A percentile compares a stretch with the other conserved stretches of the same genome.
phyloP scores from a whole-genome alignment of 2,888 invertebrate genomes.

The Diogma glabrata region DNA sequence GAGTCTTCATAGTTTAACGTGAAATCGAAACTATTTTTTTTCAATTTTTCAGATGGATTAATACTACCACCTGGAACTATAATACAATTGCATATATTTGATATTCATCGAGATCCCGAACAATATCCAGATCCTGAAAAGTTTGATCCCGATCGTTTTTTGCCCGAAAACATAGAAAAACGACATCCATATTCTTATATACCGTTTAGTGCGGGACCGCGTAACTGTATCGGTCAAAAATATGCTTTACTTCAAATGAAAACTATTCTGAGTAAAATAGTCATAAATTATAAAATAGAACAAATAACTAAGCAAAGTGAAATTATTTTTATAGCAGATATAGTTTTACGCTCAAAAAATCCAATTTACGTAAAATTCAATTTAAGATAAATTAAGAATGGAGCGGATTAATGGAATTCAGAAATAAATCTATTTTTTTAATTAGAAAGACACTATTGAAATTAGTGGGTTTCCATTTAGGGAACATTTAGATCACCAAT shows the following conservation, averaged over 20 bases:
- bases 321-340: slow-evolving; percentile 35
- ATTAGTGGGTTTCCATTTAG: no score
- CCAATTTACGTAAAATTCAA: slow-evolving; percentile 1
- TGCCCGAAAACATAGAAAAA: slow-evolving; percentile 32
- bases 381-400: no score
- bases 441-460: no score
- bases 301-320: slow-evolving; percentile 39
- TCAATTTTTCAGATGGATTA: slow-evolving; percentile 21
- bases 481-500: no score
- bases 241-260: not conserved
- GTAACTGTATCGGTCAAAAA: slow-evolving; percentile 4
- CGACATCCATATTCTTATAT: slow-evolving; percentile 53
- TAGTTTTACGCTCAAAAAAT: slow-evolving; percentile 37
- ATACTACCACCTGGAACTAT: slow-evolving; percentile 40
- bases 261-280: slow-evolving; percentile 10
- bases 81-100: slow-evolving; percentile 46
- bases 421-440: no score
- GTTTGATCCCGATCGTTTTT: slow-evolving; percentile 49
- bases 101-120: slow-evolving; percentile 50
- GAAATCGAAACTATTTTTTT: not conserved
- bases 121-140: slow-evolving; percentile 49
- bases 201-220: slow-evolving; percentile 42
- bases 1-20: not conserved
- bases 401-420: no score
- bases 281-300: slow-evolving; percentile 41